A percentile compares a stretch with the other conserved stretches of the same genome.
Evolutionary conservation across 2,888 invertebrate species (phyloP).

Genomic region (Cremastobaeus sp.): DNA sequence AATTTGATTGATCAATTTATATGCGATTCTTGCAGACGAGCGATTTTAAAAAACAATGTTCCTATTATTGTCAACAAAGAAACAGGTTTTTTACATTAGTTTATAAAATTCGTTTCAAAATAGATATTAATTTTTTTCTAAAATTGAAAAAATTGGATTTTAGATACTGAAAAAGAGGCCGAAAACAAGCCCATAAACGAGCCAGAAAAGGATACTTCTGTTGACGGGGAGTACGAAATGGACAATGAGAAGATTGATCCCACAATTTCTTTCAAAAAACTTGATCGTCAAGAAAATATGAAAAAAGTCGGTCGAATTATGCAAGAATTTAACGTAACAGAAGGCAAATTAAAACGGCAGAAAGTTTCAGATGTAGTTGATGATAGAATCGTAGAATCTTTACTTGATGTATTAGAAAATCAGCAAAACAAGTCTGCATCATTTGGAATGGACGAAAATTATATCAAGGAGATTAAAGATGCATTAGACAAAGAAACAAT

Average conservation of each 20-base stretch:
- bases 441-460: slow-evolving; percentile 9
- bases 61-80: not conserved
- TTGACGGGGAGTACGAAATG: not conserved
- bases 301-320: not conserved
- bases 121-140: not conserved
- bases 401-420: slow-evolving; percentile 12
- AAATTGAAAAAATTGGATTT: not conserved
- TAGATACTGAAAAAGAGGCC: slow-evolving; percentile 2
- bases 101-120: not conserved
- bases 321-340: not conserved
- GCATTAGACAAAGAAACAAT: slow-evolving; percentile 8
- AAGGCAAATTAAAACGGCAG: not conserved
- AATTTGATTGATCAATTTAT: slow-evolving; percentile 4
- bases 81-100: not conserved
- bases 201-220: not conserved
- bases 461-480: not conserved
- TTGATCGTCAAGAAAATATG: slow-evolving; percentile 11
- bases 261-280: slow-evolving; percentile 6
- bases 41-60: slow-evolving; percentile 1
- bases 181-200: too few species aligned
- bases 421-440: slow-evolving; percentile 1
- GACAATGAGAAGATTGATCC: slow-evolving; percentile 9
- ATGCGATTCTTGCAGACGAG: slow-evolving; percentile 5
- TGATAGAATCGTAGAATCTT: slow-evolving; percentile 6
- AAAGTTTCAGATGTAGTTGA: not conserved